These are phyloP conservation scores for Squalus acanthias DNA, from an alignment of 2,797 vertebrate genomes.

Conservation along the genomic window DNA sequence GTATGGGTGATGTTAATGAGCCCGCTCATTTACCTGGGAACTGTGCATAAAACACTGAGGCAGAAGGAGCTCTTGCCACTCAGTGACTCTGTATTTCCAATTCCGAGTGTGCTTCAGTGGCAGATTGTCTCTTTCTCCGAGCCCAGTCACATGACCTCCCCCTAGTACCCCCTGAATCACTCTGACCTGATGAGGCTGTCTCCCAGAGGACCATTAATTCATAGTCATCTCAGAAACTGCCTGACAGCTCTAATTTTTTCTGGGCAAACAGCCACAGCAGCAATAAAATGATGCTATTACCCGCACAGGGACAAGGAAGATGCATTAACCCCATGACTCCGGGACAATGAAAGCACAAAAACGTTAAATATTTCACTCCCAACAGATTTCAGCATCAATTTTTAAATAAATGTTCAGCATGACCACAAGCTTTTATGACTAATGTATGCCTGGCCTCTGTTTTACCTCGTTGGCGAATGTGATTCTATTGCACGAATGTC, in stretches of 20 bases:
- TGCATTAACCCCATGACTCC: conserved; percentile 51
- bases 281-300: conserved; percentile 46
- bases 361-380: conserved; percentile 46
- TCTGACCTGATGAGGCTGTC: conserved; percentile 40
- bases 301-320: conserved; percentile 44
- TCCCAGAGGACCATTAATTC: conserved; percentile 47
- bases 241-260: conserved; percentile 47
- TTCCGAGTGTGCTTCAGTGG: neutral
- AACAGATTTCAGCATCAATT: conserved; percentile 56
- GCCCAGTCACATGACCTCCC: conserved; percentile 28
- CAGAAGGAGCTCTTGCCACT: neutral
- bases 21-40: neutral
- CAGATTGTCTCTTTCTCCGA: conserved; percentile 31
- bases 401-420: conserved; percentile 60
- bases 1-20: neutral
- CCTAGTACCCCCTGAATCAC: conserved; percentile 40
- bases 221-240: conserved; percentile 42
- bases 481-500: conserved; percentile 20
- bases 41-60: neutral
- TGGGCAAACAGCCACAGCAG: conserved; percentile 45
- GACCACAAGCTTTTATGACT: conserved; percentile 46
- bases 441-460: conserved; percentile 50
- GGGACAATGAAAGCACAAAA: conserved; percentile 46
- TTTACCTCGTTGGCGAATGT: conserved; percentile 44
- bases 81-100: neutral